Evolutionary conservation across 1,140 invertebrate species (phyloP).

Genomic region (Psix sp.): DNA sequence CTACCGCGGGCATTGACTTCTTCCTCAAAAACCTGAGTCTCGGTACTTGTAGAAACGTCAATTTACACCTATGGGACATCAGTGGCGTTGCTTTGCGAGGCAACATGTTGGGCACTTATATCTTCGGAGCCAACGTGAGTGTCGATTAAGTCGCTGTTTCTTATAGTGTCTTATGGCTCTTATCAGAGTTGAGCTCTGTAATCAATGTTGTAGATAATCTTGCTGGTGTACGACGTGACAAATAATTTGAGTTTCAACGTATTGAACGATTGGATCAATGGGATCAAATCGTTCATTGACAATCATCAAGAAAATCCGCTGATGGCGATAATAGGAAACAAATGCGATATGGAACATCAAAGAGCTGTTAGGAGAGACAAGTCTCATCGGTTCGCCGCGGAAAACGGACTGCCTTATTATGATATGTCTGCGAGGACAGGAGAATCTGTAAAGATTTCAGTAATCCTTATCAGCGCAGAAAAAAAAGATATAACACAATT

Average conservation of each 20-base stretch:
- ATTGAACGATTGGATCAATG: conserved; percentile 84
- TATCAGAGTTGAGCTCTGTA: too few species aligned
- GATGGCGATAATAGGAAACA: conserved; percentile 90
- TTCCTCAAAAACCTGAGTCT: conserved; percentile 84
- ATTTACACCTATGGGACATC: conserved; percentile 89
- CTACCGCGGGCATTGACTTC: conserved; percentile 89
- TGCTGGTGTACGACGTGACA: conserved; percentile 93
- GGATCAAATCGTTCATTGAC: conserved; percentile 79
- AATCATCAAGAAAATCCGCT: conserved; percentile 80
- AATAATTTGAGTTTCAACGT: conserved; percentile 88
- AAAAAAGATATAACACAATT: too few species aligned
- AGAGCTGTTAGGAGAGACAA: conserved; percentile 87
- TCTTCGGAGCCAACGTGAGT: conserved; percentile 87
- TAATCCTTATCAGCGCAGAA: too few species aligned
- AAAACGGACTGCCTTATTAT: conserved; percentile 85
- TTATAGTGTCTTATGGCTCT: not conserved
- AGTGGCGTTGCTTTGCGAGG: conserved; percentile 86
- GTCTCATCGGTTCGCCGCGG: conserved; percentile 86
- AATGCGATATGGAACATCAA: conserved; percentile 93
- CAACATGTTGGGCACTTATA: conserved; percentile 89
- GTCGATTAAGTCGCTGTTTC: not conserved
- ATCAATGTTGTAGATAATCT: conserved; percentile 88
- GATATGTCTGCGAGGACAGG: conserved; percentile 92
- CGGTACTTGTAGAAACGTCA: conserved; percentile 82
- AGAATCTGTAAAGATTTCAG: conserved; percentile 83